Conservation (phyloP, 2,113 vertebrate species). For the Brachypteracias leptosomus region DNA sequence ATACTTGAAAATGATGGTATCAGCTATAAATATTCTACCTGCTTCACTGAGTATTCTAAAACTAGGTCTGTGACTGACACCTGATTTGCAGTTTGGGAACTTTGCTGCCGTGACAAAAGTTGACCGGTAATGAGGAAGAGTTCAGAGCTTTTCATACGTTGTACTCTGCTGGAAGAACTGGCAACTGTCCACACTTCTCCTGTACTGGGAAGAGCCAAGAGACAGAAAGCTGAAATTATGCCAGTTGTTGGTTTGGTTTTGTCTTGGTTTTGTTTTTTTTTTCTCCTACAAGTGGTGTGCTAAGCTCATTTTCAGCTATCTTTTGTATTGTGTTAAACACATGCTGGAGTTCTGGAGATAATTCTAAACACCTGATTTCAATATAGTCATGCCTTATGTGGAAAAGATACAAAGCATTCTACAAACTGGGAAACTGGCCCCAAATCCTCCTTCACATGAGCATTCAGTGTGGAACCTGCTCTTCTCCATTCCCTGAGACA, state of each 20-base stretch:
- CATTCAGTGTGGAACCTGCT: not conserved
- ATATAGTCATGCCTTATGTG: not conserved
- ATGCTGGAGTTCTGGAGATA: not conserved
- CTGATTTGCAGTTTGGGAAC: not conserved
- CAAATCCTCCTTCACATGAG: not conserved
- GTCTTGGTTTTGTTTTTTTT: not conserved
- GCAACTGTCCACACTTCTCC: not conserved
- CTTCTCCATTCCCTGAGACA: not conserved
- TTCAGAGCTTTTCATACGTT: not conserved
- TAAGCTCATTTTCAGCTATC: not conserved
- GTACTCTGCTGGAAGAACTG: not conserved
- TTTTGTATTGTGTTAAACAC: not conserved
- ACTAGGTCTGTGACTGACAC: not conserved
- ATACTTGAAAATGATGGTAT: not conserved
- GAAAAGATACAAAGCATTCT: not conserved
- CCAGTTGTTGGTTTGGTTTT: not conserved
- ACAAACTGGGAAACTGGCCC: not conserved
- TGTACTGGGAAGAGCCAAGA: not conserved
- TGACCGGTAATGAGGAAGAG: not conserved
- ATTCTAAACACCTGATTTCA: not conserved
- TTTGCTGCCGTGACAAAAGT: not conserved
- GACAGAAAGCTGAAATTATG: not conserved
- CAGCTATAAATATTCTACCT: slow-evolving; percentile 9
- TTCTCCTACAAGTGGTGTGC: not conserved
- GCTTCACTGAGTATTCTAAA: not conserved